phyloP scores from a whole-genome alignment of 2,113 vertebrate genomes.

The Craseonycteris thonglongyai region DNA sequence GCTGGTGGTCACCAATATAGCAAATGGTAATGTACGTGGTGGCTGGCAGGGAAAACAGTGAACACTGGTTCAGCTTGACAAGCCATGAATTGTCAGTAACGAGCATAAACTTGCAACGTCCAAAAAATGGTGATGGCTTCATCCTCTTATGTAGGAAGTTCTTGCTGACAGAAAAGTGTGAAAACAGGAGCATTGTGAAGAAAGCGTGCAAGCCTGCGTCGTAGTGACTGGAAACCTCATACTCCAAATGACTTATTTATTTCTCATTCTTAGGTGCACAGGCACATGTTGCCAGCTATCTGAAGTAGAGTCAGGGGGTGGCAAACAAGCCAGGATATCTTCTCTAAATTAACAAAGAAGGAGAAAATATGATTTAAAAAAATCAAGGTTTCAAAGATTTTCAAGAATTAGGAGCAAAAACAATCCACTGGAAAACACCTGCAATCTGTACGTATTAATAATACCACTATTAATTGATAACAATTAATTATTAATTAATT shows the following conservation, averaged over 20 bases:
- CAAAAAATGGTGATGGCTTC: background rate
- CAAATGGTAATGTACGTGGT: accelerated
- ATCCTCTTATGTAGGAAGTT: background rate
- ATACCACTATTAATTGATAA: no score
- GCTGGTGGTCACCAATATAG: background rate
- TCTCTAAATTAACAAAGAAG: slow-evolving; percentile 5
- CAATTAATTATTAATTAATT: no score
- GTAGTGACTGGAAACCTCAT: background rate
- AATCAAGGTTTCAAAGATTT: slow-evolving; percentile 12
- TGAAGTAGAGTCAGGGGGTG: background rate
- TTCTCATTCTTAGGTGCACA: background rate
- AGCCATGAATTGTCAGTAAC: background rate
- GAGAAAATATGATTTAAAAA: slow-evolving; percentile 4
- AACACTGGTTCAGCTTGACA: background rate
- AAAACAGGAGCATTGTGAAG: accelerated
- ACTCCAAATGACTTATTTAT: background rate
- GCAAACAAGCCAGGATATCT: background rate
- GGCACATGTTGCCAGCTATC: background rate
- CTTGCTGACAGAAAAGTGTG: background rate
- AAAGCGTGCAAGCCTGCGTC: background rate
- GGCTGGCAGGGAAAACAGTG: background rate
- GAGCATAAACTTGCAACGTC: background rate
- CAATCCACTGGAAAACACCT: slow-evolving; percentile 16
- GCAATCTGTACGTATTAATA: background rate
- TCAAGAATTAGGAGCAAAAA: slow-evolving; percentile 44